phyloP scores from a whole-genome alignment of 2,888 invertebrate genomes.

The Ophion costatus region DNA sequence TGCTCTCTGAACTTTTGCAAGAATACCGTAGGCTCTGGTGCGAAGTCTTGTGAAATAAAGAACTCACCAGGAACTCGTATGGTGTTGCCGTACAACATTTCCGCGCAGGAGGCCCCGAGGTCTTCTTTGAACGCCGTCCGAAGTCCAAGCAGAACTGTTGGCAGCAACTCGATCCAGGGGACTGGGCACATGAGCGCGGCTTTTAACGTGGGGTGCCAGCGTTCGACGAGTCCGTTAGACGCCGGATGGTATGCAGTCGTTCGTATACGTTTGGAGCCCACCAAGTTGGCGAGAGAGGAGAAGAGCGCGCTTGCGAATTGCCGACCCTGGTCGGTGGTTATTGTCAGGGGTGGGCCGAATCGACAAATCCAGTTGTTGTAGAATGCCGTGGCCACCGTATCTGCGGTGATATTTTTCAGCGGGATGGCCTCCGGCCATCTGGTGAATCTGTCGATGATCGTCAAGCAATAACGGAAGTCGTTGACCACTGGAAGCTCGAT shows the following conservation, averaged over 20 bases:
- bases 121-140: constrained; percentile 6
- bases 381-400: no score
- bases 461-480: no score
- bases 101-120: constrained; percentile 3
- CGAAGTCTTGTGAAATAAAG: constrained; percentile 26
- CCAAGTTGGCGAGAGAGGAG: no score
- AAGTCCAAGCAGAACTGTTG: constrained; percentile 7
- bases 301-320: no score
- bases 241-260: neutral
- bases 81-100: constrained; percentile 8
- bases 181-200: constrained; percentile 20
- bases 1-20: constrained; percentile 13
- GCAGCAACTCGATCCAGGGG: constrained; percentile 1
- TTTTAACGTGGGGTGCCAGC: constrained; percentile 27
- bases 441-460: no score
- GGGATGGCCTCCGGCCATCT: no score
- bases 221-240: neutral
- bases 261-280: neutral
- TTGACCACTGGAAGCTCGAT: no score
- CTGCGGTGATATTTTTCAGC: no score
- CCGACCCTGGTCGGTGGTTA: no score
- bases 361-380: no score
- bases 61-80: constrained; percentile 32
- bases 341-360: no score
- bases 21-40: constrained; percentile 14